These are phyloP conservation scores for Drosophila cardini DNA, from an alignment of 1,140 invertebrate genomes.

Conservation along the genomic window DNA sequence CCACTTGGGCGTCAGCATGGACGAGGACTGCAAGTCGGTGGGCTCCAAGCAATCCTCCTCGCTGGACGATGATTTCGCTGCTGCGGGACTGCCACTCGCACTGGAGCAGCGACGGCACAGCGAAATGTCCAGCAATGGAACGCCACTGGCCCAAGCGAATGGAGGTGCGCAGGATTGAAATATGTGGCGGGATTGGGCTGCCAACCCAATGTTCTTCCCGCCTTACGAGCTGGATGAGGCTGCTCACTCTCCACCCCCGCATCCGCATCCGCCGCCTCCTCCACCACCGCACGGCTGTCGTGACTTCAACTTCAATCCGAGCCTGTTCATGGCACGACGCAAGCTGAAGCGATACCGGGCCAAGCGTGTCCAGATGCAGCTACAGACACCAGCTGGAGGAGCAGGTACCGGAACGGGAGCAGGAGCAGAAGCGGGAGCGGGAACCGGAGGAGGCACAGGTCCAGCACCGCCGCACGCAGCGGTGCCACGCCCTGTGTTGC, in stretches of 20 bases:
- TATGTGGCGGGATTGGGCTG: slow-evolving; percentile 84
- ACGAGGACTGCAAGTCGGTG: slow-evolving; percentile 88
- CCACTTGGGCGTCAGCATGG: slow-evolving; percentile 84
- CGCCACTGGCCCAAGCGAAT: slow-evolving; percentile 86
- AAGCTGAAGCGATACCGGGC: slow-evolving; percentile 74
- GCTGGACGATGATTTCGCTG: slow-evolving; percentile 87
- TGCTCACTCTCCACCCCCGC: slow-evolving; percentile 42
- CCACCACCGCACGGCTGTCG: slow-evolving; percentile 52
- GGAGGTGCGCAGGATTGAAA: slow-evolving; percentile 88
- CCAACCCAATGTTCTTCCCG: slow-evolving; percentile 84
- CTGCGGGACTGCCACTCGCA: slow-evolving; percentile 81
- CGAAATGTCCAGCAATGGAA: slow-evolving; percentile 56
- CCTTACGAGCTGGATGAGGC: slow-evolving; percentile 64
- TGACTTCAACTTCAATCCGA: slow-evolving; percentile 77
- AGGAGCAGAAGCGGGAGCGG: not conserved
- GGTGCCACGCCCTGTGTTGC: slow-evolving; percentile 33
- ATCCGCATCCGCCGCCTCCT: slow-evolving; percentile 23
- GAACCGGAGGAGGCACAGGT: not conserved
- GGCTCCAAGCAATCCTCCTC: slow-evolving; percentile 88
- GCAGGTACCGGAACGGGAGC: not conserved
- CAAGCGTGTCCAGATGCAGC: slow-evolving; percentile 64
- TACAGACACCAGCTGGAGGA: slow-evolving; percentile 30
- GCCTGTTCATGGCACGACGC: slow-evolving; percentile 67
- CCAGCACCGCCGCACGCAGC: slow-evolving; percentile 20
- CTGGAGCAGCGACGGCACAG: slow-evolving; percentile 84